Percentiles rank a stretch among this genome's conserved stretches.
Conservation (phyloP, 2,797 vertebrate genomes). For the Heliangelus exortis region DNA sequence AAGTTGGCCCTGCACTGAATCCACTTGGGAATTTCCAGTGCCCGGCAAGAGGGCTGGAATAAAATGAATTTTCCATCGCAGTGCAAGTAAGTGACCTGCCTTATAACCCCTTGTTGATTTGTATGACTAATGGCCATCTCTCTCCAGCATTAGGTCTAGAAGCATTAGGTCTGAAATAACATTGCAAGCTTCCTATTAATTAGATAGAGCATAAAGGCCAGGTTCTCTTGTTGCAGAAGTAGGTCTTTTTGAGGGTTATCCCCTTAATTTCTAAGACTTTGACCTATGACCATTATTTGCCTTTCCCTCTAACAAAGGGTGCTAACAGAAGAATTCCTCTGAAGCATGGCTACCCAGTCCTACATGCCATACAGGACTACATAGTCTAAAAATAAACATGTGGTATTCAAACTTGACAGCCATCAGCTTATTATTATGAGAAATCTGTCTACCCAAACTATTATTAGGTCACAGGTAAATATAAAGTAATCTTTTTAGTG, state of each 20-base stretch:
- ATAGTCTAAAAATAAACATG: not conserved
- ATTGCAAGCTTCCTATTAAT: slow-evolving; percentile 21
- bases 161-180: not conserved
- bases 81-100: not conserved
- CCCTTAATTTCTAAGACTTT: slow-evolving; percentile 23
- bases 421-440: not conserved
- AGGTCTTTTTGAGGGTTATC: slow-evolving; percentile 18
- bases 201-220: not conserved
- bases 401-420: not conserved
- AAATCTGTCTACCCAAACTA: not conserved
- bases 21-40: slow-evolving; percentile 13
- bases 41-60: not conserved
- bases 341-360: not conserved
- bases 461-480: not conserved
- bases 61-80: not conserved
- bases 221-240: slow-evolving; percentile 24
- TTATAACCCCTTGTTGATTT: slow-evolving; percentile 38
- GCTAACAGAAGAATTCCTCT: not conserved
- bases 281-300: not conserved
- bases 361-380: not conserved
- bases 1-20: not conserved
- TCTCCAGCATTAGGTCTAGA: not conserved
- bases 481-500: not conserved
- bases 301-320: not conserved
- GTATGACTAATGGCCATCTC: not conserved